Percentiles rank a stretch among this genome's conserved stretches.
Conservation (phyloP, 2,113 vertebrate species). For the Ariopsis seemanni region DNA sequence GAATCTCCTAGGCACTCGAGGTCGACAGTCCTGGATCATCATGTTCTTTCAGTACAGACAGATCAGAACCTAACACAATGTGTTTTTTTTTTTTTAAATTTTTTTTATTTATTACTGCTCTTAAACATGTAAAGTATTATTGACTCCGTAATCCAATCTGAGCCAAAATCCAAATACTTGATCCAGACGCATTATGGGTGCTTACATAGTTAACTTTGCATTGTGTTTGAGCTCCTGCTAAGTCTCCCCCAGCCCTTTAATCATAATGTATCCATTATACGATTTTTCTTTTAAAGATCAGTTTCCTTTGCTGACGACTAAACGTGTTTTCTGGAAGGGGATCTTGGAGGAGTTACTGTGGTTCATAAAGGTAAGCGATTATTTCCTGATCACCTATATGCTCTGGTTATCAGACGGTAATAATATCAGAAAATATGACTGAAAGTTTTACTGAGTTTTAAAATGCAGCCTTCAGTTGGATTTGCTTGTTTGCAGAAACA, state of each 20-base stretch:
- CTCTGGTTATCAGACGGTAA: not conserved
- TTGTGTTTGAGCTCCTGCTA: not conserved
- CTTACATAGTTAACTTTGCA: not conserved
- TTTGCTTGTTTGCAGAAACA: not conserved
- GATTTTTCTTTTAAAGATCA: conserved; percentile 73
- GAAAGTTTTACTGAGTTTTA: not conserved
- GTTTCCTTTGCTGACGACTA: conserved; percentile 93
- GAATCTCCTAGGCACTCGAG: too few species aligned
- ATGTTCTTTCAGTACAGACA: too few species aligned
- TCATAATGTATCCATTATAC: not conserved
- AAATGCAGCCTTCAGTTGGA: not conserved
- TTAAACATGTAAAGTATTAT: not conserved
- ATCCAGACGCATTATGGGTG: not conserved
- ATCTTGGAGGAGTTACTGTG: conserved; percentile 93
- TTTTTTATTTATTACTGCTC: too few species aligned
- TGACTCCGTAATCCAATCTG: not conserved
- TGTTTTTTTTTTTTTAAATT: too few species aligned
- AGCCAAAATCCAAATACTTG: not conserved
- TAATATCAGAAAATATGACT: not conserved
- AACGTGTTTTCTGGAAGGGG: conserved; percentile 93
- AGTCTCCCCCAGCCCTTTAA: not conserved
- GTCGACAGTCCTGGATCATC: too few species aligned
- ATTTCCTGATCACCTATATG: not conserved
- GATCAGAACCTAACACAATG: too few species aligned
- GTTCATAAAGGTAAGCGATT: conserved; percentile 88